Evolutionary conservation across 2,113 vertebrate species (phyloP).

Genomic region (Parotia lawesii): DNA sequence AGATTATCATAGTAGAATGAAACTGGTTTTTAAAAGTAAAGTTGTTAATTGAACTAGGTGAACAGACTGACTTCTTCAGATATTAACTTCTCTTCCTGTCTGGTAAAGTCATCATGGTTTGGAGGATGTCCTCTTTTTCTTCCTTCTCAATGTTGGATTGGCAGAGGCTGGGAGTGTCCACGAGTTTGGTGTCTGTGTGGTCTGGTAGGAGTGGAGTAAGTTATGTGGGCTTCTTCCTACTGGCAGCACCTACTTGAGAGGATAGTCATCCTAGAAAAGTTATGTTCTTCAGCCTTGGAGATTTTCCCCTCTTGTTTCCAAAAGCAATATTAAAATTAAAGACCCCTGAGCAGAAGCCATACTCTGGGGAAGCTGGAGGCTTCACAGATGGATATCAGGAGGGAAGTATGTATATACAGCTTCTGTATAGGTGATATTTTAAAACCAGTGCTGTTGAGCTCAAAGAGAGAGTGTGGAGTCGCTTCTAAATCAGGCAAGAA

Average conservation of each 20-base stretch:
- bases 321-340: not conserved
- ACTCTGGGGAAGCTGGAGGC: not conserved
- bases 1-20: not conserved
- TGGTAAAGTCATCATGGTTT: not conserved
- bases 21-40: not conserved
- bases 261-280: not conserved
- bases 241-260: not conserved
- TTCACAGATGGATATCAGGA: not conserved
- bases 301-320: not conserved
- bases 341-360: not conserved
- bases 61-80: not conserved
- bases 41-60: not conserved
- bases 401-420: not conserved
- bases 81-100: not conserved
- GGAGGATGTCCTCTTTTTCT: not conserved
- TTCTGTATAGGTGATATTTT: not conserved
- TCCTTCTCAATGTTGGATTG: rapidly evolving
- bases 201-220: not conserved
- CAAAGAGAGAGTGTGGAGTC: not conserved
- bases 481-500: not conserved
- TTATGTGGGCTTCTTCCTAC: not conserved
- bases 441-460: not conserved
- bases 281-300: not conserved
- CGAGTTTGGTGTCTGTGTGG: not conserved
- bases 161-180: not conserved